Evolutionary conservation across 2,113 vertebrate genomes (phyloP).

Genomic region (Hippolais icterina): DNA sequence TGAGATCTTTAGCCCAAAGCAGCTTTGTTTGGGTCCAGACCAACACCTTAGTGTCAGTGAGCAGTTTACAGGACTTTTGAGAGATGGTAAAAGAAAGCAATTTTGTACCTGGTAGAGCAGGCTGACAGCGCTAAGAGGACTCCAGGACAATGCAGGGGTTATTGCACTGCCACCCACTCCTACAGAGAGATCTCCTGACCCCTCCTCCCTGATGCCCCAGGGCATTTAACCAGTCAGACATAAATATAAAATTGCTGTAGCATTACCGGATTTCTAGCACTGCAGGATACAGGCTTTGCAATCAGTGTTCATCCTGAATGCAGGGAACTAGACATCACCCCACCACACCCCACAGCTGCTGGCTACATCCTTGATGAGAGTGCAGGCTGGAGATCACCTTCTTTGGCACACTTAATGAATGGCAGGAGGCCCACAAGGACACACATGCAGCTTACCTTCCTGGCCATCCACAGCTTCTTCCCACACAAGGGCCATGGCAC

Average conservation of each 20-base stretch:
- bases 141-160: background rate
- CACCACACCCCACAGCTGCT: background rate
- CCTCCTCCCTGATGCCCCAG: background rate
- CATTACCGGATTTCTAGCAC: background rate
- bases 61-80: background rate
- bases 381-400: background rate
- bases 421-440: background rate
- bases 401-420: background rate
- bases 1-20: background rate
- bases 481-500: conserved; percentile 5
- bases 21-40: background rate
- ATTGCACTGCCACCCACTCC: background rate
- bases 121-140: background rate
- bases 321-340: background rate
- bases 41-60: background rate
- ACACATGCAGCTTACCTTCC: background rate
- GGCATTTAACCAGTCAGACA: background rate
- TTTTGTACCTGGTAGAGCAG: background rate
- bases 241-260: background rate
- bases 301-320: background rate
- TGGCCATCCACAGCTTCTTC: background rate
- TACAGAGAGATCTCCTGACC: background rate
- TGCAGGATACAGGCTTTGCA: background rate
- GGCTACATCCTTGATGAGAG: background rate
- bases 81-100: background rate